Evolutionary conservation across 2,797 vertebrate species (phyloP), one percentile per base, ranked within the genome.

Genomic region (Microctenopoma steveboyesi): DNA sequence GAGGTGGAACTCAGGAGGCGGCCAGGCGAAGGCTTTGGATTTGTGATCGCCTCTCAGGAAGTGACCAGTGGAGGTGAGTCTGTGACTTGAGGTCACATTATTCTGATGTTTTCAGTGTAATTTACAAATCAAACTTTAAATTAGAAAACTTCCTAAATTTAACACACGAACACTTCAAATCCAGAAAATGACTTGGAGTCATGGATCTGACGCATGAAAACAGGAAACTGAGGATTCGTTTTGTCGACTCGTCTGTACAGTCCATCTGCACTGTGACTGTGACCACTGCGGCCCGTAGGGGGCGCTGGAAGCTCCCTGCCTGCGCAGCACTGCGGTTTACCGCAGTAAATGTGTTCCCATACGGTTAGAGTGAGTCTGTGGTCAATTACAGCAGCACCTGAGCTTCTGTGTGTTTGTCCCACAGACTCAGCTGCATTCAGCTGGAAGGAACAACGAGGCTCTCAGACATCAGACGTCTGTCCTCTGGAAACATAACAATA

Each of bases 41-140:
- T 95, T 1, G 93, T 95, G 75, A 94, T 95, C 8, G 92, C 93
- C 16, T 93, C 94, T 55, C 93, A 95, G 86, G 93, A 94, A 66
- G 77, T 90, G 64, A 86, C 82, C 47, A 85, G 73, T 4, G 87
- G 86, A 48, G 91, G 94, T 94, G 69, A 90, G 92, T 88, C 12
- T 2, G 9, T 7, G 16, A 12, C 37, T 39, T 0, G 4, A 33
- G 30, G 30, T 30, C 5, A 30, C 28, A 5, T 30, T 5, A 30
- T 30, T 30, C 5, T 30, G 28, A 30, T 30, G 28, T 30, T 30
- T 30, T 30, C 5, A 30, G 28, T 30, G 28, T 30, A 22, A 22
- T 22, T 22, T 22, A 22, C 22, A 33, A 33, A 33, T 33, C 30
- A 33, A 33, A 33, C 30, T 33, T 33, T 33, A 5, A 33, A 5